Evolutionary conservation across 2,797 vertebrate genomes (phyloP), one percentile per base, ranked within the genome.

Genomic region (Sparus aurata): DNA sequence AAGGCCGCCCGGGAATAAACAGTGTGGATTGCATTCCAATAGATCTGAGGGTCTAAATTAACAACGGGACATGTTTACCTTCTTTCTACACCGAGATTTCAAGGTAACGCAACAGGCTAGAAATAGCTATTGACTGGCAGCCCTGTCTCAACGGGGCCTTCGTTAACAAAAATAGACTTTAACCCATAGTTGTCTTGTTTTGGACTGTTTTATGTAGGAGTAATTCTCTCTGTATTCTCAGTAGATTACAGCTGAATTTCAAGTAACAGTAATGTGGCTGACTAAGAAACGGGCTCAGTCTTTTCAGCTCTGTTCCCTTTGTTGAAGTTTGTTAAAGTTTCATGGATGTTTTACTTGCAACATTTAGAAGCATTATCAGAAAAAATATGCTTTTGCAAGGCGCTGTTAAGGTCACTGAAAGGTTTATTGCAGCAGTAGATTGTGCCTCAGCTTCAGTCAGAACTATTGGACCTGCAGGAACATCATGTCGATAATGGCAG

Each of bases 71-170:
- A 47, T 55, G 41, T 77, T 66, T 62, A 45, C 22, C 11, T 15
- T 22, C 25, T 66, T 13, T 60, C 10, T 9, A 1, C 17, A 46
- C 22, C 71, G 23, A 23, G 2, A 43, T 65, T 53, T 15, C 60
- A 69, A 43, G 22, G 17, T 25, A 63, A 47, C 43, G 64, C 38
- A 60, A n/a, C 67, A 18, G 34, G 10, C 11, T 47, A 10, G 9
- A 62, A 46, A 72, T 41, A 75, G 46, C 10, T 75, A 47, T 30
- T 65, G 64, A 79, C 55, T 70, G 75, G 45, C 52, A 18, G 47
- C 17, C 20, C 49, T n/a, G 34, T 72, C 62, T 78, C 18, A 45
- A 22, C 5, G 23, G 27, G 13, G 22, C 53, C 72, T 50, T 5
- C 23, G 55, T 69, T 12, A 73, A 74, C 67, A 81, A 61, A 75